phyloP scores from a whole-genome alignment of 1,140 invertebrate genomes.

The Apis cerana region DNA sequence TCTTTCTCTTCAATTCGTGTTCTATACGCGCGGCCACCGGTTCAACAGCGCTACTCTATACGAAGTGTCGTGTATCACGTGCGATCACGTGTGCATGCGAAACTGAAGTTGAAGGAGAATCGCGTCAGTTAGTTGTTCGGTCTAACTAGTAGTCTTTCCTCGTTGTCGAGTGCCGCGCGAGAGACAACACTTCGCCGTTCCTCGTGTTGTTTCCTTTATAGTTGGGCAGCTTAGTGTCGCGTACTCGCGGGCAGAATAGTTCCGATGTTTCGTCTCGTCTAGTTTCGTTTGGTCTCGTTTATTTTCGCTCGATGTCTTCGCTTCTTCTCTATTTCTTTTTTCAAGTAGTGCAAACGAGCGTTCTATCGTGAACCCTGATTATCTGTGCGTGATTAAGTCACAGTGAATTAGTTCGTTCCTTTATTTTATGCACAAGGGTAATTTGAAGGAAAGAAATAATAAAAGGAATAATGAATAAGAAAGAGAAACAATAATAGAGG shows the following conservation, averaged over 20 bases:
- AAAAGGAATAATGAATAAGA: background rate
- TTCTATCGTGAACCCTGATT: constrained; percentile 4
- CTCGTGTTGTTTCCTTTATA: background rate
- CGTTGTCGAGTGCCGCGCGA: constrained; percentile 19
- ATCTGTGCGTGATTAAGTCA: background rate
- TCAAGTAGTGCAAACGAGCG: background rate
- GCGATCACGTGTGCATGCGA: constrained; percentile 6
- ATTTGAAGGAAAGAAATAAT: background rate
- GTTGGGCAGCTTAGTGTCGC: background rate
- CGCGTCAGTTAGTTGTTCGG: constrained; percentile 11
- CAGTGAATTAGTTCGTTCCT: background rate
- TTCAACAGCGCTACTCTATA: constrained; percentile 1
- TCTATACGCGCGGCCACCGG: constrained; percentile 23
- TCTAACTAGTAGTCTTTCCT: constrained; percentile 27
- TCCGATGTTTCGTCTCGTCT: background rate
- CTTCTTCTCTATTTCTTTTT: background rate
- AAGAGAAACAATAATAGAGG: background rate
- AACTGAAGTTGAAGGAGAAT: constrained; percentile 28
- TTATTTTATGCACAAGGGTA: background rate
- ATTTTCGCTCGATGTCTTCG: background rate
- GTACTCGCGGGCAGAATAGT: background rate
- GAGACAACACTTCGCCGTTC: background rate
- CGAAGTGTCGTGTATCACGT: constrained; percentile 17
- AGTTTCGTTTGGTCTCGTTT: constrained; percentile 1
- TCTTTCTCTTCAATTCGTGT: constrained; percentile 27